A percentile compares a stretch with the other conserved stretches of the same genome.
Conservation (phyloP, 1,140 invertebrate genomes). For the Rhysida immarginata region DNA sequence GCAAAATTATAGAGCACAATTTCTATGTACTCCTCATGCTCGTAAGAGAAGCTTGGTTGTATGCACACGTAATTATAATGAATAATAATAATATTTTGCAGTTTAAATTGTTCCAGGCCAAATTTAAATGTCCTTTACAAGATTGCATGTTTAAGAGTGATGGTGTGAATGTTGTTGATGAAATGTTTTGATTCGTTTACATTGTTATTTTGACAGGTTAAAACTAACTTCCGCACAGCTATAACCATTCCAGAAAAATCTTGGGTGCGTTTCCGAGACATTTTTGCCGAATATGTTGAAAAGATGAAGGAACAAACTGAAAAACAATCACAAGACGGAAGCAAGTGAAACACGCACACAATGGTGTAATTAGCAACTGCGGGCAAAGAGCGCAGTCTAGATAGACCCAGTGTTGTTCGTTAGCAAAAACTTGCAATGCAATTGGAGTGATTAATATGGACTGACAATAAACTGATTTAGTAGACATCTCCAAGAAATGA, state of each 20-base stretch:
- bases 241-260: constrained; percentile 97
- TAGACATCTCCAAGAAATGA: constrained; percentile 2
- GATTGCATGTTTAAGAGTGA: too few relatives aligned
- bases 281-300: constrained; percentile 86
- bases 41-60: too few relatives aligned
- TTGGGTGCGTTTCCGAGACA: constrained; percentile 89
- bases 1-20: too few relatives aligned
- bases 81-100: too few relatives aligned
- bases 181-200: too few relatives aligned
- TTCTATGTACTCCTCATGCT: too few relatives aligned
- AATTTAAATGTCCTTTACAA: too few relatives aligned
- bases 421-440: constrained; percentile 6
- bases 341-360: constrained; percentile 15
- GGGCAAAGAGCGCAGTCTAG: constrained; percentile 4
- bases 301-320: constrained; percentile 54
- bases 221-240: constrained; percentile 92
- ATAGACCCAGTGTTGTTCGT: constrained; percentile 8
- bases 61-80: too few relatives aligned
- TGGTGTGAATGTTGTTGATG: too few relatives aligned
- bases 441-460: constrained; percentile 1
- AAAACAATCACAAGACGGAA: constrained; percentile 16
- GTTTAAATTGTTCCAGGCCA: too few relatives aligned
- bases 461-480: constrained; percentile 3
- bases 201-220: constrained; percentile 49
- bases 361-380: not conserved